Evolutionary conservation across 2,797 vertebrate genomes (phyloP).

Genomic region (Silurus lanzhouensis): DNA sequence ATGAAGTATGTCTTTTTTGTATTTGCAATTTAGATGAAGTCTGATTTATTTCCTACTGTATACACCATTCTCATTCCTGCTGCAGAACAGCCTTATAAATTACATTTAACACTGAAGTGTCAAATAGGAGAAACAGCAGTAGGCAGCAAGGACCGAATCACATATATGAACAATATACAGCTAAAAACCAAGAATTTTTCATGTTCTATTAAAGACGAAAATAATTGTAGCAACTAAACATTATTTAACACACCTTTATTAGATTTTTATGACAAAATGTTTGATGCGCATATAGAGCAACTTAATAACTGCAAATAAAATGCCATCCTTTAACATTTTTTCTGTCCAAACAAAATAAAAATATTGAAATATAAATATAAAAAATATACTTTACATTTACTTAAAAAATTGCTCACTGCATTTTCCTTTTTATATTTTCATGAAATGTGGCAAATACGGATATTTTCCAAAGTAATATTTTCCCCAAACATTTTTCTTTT

Average conservation of each 20-base stretch:
- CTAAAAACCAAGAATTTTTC: not conserved
- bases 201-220: not conserved
- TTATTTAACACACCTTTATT: not conserved
- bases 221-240: not conserved
- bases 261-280: not conserved
- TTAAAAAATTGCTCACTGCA: not conserved
- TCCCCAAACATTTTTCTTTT: no score
- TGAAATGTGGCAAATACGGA: not conserved
- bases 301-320: not conserved
- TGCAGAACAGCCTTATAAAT: not conserved
- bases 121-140: not conserved
- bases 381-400: not conserved
- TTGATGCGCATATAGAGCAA: no score
- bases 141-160: not conserved
- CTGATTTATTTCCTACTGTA: not conserved
- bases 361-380: not conserved
- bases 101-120: not conserved
- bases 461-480: not conserved
- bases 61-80: not conserved
- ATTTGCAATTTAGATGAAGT: conserved; percentile 8
- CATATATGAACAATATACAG: not conserved
- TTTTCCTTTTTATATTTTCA: not conserved
- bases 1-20: not conserved
- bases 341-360: not conserved
- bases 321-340: not conserved